phyloP scores from a whole-genome alignment of 2,797 vertebrate genomes.

The Mormyrops boulengeri region DNA sequence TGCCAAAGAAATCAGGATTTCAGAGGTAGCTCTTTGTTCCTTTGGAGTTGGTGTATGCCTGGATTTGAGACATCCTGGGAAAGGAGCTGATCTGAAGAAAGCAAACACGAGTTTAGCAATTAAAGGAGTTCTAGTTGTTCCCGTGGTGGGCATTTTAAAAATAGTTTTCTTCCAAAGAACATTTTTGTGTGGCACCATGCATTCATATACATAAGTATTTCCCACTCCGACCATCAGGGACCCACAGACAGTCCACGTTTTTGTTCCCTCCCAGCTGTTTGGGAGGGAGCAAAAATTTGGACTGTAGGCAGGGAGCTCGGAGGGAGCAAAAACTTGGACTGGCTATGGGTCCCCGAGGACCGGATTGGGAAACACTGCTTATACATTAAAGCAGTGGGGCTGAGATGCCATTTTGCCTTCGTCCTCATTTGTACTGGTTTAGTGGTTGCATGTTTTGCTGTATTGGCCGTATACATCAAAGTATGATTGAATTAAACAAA shows the following conservation, averaged over 20 bases:
- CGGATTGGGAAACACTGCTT: background rate
- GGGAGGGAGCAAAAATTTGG: background rate
- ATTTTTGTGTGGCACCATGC: background rate
- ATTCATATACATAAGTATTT: background rate
- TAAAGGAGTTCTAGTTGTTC: background rate
- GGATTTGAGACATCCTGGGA: background rate
- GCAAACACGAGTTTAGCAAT: background rate
- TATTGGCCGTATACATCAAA: background rate
- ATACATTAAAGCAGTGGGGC: background rate
- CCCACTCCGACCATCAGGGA: background rate
- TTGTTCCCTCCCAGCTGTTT: background rate
- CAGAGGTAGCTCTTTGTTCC: conserved; percentile 68
- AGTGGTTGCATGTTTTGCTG: background rate
- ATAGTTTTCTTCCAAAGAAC: background rate
- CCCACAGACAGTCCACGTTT: background rate
- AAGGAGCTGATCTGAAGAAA: background rate
- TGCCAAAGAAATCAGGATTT: conserved; percentile 96
- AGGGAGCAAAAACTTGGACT: background rate
- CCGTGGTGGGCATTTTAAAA: background rate
- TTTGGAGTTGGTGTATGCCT: background rate
- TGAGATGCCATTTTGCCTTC: background rate
- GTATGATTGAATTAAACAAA: background rate
- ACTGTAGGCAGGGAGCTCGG: background rate
- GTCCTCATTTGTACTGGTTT: background rate
- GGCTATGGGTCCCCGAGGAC: background rate